Base-by-base conservation (phyloP, 1,140 invertebrate genomes). In the Ceratitis capitata region DNA sequence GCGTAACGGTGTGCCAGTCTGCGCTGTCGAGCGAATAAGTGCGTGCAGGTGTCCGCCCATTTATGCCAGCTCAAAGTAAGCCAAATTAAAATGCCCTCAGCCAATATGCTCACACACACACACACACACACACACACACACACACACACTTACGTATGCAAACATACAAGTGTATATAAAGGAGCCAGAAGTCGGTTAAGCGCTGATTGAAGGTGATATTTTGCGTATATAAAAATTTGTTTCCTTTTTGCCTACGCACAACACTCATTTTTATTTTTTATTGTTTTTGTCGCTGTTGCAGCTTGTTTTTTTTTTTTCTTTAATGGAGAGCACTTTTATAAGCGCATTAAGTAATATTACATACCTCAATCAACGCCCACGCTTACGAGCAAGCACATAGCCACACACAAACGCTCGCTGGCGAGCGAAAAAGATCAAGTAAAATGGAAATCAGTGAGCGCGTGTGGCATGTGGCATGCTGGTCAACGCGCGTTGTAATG, bases 1-100 rank as follows among this genome's bases (percentile, higher is more conserved):
- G 42, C 58, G 85, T 86, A 47, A 82, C 82, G 58, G 78, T 61
- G 85, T 9, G 82, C 29, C 74, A 83, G 86, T 87, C 86, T 78
- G 69, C 39, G 39, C 69, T 45, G 42, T 23, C 16, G 35, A 45
- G 69, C 69, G 35, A 19, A 78, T 78, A 78, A 45, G 39, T 45
- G 69, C 32, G 19, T 6, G 39, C 45, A 6, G 5, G 56, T 23
- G 69, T 42, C 32, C 35, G 69, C 9, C 29, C 4, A 23, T 23
- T 64, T 29, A 12, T 10, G 39, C 3, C 69, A 26, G 14, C 19
- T 42, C 69, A 78, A 45, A 78, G 69, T 78, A 78, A 45, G 69
- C 39, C 69, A 78, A 78, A 26, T 78, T 78, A 78, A 78, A 78
- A 45, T n/a, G 69, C 39, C 16, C 69, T 78, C 64, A 26, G 35